These are phyloP conservation scores for Molanna angustata DNA, from an alignment of 2,888 invertebrate genomes.

Conservation along the genomic window DNA sequence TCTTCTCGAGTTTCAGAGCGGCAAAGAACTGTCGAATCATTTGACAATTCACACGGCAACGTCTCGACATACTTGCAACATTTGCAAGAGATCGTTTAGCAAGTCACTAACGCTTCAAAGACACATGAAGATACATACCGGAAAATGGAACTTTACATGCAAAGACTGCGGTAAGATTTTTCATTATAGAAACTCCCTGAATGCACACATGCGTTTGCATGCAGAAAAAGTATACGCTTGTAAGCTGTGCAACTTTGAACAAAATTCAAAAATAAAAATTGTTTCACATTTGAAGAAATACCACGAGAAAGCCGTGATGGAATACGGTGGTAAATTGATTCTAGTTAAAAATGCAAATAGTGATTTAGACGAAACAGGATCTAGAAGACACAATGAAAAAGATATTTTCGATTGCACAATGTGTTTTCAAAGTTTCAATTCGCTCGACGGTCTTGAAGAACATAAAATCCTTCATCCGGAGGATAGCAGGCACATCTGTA, in stretches of 20 bases:
- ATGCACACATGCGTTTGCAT: slow-evolving; percentile 21
- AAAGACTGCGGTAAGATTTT: slow-evolving; percentile 19
- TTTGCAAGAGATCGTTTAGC: slow-evolving; percentile 23
- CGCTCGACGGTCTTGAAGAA: slow-evolving; percentile 7
- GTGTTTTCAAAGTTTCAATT: slow-evolving; percentile 22
- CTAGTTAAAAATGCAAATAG: too few species aligned
- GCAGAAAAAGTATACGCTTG: slow-evolving; percentile 15
- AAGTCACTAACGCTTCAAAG: slow-evolving; percentile 21
- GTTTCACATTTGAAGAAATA: slow-evolving; percentile 7
- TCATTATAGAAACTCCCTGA: slow-evolving; percentile 16
- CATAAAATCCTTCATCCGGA: slow-evolving; percentile 26
- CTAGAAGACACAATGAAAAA: too few species aligned
- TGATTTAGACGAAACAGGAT: too few species aligned
- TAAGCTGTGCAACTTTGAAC: background rate
- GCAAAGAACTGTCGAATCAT: slow-evolving; percentile 18
- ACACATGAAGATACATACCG: slow-evolving; percentile 20
- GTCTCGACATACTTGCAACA: slow-evolving; percentile 21
- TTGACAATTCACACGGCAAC: slow-evolving; percentile 15
- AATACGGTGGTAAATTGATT: background rate
- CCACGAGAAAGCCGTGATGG: slow-evolving; percentile 1
- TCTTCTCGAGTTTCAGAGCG: slow-evolving; percentile 12
- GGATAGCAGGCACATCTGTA: slow-evolving; percentile 21
- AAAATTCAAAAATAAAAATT: slow-evolving; percentile 13
- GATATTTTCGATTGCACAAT: slow-evolving; percentile 29
- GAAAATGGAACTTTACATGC: slow-evolving; percentile 10